These are phyloP conservation scores for Catamblyrhynchus diadema DNA, from an alignment of 2,797 vertebrate species.

Conservation along the genomic window DNA sequence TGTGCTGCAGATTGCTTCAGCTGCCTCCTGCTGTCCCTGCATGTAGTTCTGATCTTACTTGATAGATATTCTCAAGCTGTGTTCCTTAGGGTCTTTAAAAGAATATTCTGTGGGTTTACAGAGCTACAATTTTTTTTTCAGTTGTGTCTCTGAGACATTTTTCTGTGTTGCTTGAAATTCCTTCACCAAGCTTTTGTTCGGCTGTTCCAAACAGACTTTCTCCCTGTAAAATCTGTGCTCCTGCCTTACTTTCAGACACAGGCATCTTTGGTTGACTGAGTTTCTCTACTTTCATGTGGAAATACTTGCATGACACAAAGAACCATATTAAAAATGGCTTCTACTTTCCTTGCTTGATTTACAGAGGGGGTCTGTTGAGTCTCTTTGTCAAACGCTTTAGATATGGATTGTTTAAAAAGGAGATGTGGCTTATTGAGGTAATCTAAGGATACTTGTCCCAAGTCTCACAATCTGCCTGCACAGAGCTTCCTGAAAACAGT, in stretches of 20 bases:
- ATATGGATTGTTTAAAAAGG: background rate
- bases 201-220: background rate
- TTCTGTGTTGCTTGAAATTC: background rate
- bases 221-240: background rate
- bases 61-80: conserved; percentile 9
- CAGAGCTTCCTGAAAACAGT: background rate
- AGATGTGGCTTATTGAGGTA: background rate
- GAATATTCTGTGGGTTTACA: background rate
- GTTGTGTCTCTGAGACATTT: background rate
- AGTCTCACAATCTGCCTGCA: background rate
- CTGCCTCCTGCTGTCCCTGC: background rate
- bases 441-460: background rate
- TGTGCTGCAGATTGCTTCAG: conserved; percentile 41
- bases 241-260: background rate
- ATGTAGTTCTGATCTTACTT: background rate
- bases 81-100: conserved; percentile 21
- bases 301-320: background rate
- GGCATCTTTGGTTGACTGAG: background rate
- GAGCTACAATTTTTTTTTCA: background rate
- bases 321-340: background rate
- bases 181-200: background rate
- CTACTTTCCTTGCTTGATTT: background rate
- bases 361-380: background rate
- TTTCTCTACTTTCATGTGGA: background rate
- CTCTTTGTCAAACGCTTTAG: background rate